Evolutionary conservation across 2,113 vertebrate species (phyloP), one percentile per base, ranked within the genome.

Genomic region (Salvator merianae): DNA sequence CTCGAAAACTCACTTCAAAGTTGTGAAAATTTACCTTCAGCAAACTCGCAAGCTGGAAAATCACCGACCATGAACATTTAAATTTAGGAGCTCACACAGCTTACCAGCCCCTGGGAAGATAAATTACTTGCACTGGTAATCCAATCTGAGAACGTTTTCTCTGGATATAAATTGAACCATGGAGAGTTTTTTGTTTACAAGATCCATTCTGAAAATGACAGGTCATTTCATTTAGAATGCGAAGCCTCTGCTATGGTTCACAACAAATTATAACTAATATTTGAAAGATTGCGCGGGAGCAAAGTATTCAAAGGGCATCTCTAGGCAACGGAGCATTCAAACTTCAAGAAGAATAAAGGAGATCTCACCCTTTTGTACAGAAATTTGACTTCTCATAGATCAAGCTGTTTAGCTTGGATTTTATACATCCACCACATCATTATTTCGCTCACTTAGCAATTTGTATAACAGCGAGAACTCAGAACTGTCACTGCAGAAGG

Each of bases 201-300:
- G 34, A 83, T 83, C 81, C 59, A 68, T 87, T 87, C 68, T 32
- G 59, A 83, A 83, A 65, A 83, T 83, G 85, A 73, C 80, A 87
- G 80, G 74, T 83, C 85, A 68, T 83, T 87, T 87, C 75, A 73
- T 78, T 87, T 83, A 79, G 69, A 75, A 53, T 13, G 43, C 26
- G 22, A 79, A 55, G 24, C 85, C 32, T 32, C 76, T 13, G 80
- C 68, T 73, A 12, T 38, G 40, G 43, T 55, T 87, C 68, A 66
- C 75, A 53, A 62, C 55, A 73, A 78, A 87, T 83, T 73, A 72
- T 40, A 79, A 74, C 69, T 65, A 74, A 73, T 82, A 79, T 66
- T 40, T 30, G 68, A 87, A 62, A 55, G 40, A 79, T 8, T 38
- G 75, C 8, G 32, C 20, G 47, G 50, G 55, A 53, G 30, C 26